A percentile compares a stretch with the other conserved stretches of the same genome.
Evolutionary conservation across 2,797 vertebrate species (phyloP).

Genomic region (Moxostoma hubbsi): DNA sequence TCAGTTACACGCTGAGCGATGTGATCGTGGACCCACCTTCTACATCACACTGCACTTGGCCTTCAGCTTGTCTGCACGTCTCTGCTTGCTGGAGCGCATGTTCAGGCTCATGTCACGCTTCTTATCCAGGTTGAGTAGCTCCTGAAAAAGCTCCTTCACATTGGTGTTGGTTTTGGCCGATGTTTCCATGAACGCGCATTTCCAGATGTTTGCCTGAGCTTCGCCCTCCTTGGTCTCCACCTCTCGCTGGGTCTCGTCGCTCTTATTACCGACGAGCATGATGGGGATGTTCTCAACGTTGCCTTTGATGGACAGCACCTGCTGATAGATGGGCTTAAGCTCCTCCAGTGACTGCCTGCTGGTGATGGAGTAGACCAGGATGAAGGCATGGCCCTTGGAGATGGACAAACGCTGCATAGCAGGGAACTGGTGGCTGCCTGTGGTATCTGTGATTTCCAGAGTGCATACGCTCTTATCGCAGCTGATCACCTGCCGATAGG

Average conservation of each 20-base stretch:
- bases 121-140: constrained; percentile 88
- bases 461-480: constrained; percentile 90
- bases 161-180: constrained; percentile 92
- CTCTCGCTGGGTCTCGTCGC: constrained; percentile 86
- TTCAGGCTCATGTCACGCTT: constrained; percentile 85
- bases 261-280: constrained; percentile 90
- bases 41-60: constrained; percentile 88
- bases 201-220: constrained; percentile 86
- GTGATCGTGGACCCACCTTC: constrained; percentile 28
- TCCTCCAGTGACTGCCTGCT: constrained; percentile 88
- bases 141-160: constrained; percentile 90
- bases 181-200: constrained; percentile 90
- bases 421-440: constrained; percentile 88
- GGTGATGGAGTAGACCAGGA: constrained; percentile 88
- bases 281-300: constrained; percentile 86
- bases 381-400: constrained; percentile 88
- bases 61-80: constrained; percentile 86
- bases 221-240: constrained; percentile 85
- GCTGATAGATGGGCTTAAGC: constrained; percentile 86
- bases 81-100: constrained; percentile 85
- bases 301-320: constrained; percentile 87
- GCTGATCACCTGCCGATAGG: constrained; percentile 90
- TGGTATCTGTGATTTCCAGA: constrained; percentile 88
- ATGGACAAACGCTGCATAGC: constrained; percentile 90
- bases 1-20: constrained; percentile 36